phyloP scores from a whole-genome alignment of 64 coral and sea anemone genomes.

The Trachythela sp. region DNA sequence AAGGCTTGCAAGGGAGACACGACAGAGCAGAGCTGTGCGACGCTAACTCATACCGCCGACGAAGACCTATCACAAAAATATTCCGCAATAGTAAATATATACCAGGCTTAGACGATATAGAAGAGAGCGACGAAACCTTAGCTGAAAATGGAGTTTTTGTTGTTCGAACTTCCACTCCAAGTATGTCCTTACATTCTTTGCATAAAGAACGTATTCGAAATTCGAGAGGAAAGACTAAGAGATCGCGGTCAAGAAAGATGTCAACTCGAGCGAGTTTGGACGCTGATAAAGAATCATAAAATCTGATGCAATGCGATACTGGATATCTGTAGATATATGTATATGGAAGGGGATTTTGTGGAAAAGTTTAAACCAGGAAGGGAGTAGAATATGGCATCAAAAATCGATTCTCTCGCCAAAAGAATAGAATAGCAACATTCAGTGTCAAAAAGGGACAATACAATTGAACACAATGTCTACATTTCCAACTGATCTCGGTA shows the following conservation, averaged over 20 bases:
- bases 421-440: no score
- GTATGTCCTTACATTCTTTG: background rate
- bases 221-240: background rate
- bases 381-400: no score
- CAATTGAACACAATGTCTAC: no score
- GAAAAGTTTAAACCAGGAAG: no score
- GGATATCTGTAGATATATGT: background rate
- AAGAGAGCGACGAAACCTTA: background rate
- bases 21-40: background rate
- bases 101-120: background rate
- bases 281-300: background rate
- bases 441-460: no score
- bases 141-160: background rate
- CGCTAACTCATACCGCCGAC: background rate
- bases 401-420: no score
- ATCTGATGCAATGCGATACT: background rate
- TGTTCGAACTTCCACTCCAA: background rate
- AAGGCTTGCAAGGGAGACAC: background rate
- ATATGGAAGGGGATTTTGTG: background rate
- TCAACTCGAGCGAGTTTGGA: background rate
- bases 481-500: no score
- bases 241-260: background rate
- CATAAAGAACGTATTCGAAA: constrained; percentile 14
- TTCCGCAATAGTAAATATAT: background rate
- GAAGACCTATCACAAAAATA: background rate